Evolutionary conservation across 2,888 invertebrate species (phyloP).

Genomic region (Lycocerus yunnanus): DNA sequence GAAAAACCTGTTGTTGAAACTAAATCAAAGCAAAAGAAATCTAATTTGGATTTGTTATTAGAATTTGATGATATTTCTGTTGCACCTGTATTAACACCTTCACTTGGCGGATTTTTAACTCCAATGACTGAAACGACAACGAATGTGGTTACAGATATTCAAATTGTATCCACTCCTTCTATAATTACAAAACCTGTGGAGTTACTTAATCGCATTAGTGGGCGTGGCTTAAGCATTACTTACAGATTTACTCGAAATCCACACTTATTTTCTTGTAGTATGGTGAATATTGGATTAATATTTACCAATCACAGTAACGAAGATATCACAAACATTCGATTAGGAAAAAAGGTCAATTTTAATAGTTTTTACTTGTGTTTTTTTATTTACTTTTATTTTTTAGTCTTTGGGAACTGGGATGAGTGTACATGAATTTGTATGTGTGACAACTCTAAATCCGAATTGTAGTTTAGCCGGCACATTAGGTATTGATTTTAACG

Average conservation of each 20-base stretch:
- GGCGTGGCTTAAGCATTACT: constrained; percentile 67
- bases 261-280: constrained; percentile 78
- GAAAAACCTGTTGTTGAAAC: constrained; percentile 21
- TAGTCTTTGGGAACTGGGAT: constrained; percentile 72
- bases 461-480: constrained; percentile 68
- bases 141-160: constrained; percentile 53
- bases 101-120: constrained; percentile 76
- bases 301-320: constrained; percentile 74
- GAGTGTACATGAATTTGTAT: constrained; percentile 75
- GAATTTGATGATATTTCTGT: constrained; percentile 74
- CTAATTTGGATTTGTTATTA: constrained; percentile 81
- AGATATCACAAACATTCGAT: constrained; percentile 69
- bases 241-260: constrained; percentile 78
- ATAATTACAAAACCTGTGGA: constrained; percentile 65
- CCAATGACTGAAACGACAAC: constrained; percentile 56
- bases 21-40: constrained; percentile 54
- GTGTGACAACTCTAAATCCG: constrained; percentile 66
- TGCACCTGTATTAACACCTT: constrained; percentile 81
- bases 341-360: constrained; percentile 70
- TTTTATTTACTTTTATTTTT: constrained; percentile 43
- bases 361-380: neutral
- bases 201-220: constrained; percentile 73
- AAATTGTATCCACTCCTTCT: constrained; percentile 65
- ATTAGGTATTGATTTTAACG: constrained; percentile 90
- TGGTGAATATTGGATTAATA: constrained; percentile 80